Percentiles rank a stretch among this genome's conserved stretches.
Conservation (phyloP, 2,888 invertebrate species). For the Meta bourneti region DNA sequence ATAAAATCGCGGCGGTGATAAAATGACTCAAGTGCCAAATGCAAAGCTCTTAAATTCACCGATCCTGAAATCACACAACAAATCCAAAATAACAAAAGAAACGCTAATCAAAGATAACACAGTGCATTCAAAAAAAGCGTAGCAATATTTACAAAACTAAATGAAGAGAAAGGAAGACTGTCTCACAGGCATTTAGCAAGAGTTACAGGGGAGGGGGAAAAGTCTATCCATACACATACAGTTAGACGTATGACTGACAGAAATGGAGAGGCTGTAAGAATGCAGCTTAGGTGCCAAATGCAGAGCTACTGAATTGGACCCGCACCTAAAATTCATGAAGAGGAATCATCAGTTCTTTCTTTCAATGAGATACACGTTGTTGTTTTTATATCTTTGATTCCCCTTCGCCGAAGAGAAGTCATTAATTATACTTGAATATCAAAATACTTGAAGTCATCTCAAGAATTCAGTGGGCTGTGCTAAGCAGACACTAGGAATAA, state of each 20-base stretch:
- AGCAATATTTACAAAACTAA: conserved; percentile 23
- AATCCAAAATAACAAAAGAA: not conserved
- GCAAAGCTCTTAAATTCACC: no score
- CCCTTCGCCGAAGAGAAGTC: not conserved
- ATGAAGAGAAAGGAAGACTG: conserved; percentile 35
- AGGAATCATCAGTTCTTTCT: conserved; percentile 40
- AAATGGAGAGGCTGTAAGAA: conserved; percentile 66
- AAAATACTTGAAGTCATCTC: not conserved
- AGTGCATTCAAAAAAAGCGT: not conserved
- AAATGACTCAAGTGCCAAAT: no score
- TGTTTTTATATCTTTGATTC: conserved; percentile 3
- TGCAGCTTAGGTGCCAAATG: conserved; percentile 60
- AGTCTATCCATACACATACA: conserved; percentile 18
- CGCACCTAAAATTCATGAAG: conserved; percentile 42
- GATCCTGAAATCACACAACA: no score
- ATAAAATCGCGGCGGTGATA: no score
- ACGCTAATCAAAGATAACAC: not conserved
- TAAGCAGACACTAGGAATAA: not conserved
- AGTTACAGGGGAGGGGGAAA: conserved; percentile 20
- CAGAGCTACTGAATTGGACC: conserved; percentile 70
- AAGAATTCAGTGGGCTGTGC: not conserved
- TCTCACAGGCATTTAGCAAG: conserved; percentile 62
- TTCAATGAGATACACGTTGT: conserved; percentile 16
- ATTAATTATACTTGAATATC: not conserved
- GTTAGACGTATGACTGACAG: conserved; percentile 54